These are phyloP conservation scores for Scomber colias DNA, from an alignment of 2,113 vertebrate species.

Conservation along the genomic window DNA sequence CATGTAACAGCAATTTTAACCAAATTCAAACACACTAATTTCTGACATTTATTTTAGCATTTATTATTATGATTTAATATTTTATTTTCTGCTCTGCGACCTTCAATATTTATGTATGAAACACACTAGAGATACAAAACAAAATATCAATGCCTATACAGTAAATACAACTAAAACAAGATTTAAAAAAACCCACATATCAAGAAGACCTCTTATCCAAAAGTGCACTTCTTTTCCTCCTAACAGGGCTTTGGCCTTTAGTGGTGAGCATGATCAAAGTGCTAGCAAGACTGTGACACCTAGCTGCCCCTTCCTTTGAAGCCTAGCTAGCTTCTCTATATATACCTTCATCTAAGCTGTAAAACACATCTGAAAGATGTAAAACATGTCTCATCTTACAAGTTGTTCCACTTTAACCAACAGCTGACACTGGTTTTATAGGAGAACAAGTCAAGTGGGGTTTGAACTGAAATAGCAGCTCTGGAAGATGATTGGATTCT, in stretches of 20 bases:
- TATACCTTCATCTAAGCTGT: constrained; percentile 55
- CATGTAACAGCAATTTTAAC: constrained; percentile 23
- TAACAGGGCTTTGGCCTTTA: constrained; percentile 52
- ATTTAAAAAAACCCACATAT: constrained; percentile 15
- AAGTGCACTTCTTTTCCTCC: constrained; percentile 41
- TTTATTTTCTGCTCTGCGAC: constrained; percentile 3
- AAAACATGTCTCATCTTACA: constrained; percentile 59
- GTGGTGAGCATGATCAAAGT: constrained; percentile 71
- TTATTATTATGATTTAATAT: constrained; percentile 30
- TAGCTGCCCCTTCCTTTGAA: constrained; percentile 70
- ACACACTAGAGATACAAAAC: constrained; percentile 17
- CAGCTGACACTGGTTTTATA: constrained; percentile 42
- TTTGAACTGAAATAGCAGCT: constrained; percentile 28
- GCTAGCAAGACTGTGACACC: constrained; percentile 68
- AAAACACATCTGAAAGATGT: constrained; percentile 65
- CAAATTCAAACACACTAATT: background rate
- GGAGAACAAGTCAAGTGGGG: constrained; percentile 36
- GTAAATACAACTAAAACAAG: constrained; percentile 47
- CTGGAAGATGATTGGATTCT: constrained; percentile 6
- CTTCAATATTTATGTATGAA: constrained; percentile 10
- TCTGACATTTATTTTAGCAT: background rate
- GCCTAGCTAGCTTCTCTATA: constrained; percentile 40
- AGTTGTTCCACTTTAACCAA: constrained; percentile 48
- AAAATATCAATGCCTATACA: background rate
- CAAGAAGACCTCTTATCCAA: constrained; percentile 44